These are phyloP conservation scores for Phylloscopus trochiloides DNA, from an alignment of 2,113 vertebrate genomes.

Conservation along the genomic window DNA sequence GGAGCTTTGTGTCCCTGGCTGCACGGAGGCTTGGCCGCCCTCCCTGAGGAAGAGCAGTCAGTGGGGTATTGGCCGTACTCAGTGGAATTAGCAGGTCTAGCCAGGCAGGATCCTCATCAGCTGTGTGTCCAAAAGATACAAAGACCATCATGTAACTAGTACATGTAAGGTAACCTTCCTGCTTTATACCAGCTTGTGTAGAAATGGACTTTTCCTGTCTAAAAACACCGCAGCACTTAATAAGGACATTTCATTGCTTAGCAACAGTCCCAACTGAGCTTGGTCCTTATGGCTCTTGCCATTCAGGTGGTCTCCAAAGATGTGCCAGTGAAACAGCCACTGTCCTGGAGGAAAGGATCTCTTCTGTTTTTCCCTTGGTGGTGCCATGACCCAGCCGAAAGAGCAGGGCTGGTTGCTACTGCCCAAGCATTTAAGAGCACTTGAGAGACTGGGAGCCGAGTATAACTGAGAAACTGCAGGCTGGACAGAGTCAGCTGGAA, in stretches of 20 bases:
- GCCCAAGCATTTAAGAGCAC: background rate
- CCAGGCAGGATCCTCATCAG: background rate
- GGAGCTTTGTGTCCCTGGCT: background rate
- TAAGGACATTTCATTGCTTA: background rate
- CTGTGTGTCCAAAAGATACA: background rate
- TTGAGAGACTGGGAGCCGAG: background rate
- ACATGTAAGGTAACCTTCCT: background rate
- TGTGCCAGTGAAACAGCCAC: background rate
- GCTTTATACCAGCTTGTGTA: background rate
- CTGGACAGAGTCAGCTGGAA: background rate
- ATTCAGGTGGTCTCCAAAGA: background rate
- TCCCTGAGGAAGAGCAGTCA: background rate
- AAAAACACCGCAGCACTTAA: background rate
- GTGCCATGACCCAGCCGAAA: background rate
- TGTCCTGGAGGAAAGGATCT: background rate
- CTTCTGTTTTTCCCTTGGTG: background rate
- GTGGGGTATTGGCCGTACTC: background rate
- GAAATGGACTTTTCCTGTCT: background rate
- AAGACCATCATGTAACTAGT: background rate
- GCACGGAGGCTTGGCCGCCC: background rate
- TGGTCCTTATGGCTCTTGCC: background rate
- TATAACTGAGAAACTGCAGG: background rate
- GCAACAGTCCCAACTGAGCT: background rate
- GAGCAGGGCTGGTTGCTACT: background rate
- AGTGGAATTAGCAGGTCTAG: background rate